Base-by-base conservation (phyloP, 2,113 vertebrate species). In the Aptenodytes patagonicus region DNA sequence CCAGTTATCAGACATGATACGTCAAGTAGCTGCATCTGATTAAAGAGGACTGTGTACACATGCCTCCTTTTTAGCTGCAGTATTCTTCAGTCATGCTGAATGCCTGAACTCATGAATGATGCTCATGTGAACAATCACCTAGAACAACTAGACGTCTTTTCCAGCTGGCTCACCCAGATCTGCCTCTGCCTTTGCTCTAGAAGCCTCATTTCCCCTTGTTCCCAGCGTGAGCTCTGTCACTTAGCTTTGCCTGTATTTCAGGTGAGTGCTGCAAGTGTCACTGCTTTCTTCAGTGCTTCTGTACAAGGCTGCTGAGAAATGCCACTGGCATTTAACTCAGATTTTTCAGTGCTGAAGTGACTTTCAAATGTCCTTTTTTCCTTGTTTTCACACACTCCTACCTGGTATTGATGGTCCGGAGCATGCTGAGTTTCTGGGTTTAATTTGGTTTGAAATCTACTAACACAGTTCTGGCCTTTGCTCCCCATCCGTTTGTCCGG, bases 101-200 rank as follows among this genome's bases (percentile, higher is more conserved):
- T 31, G 36, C 72, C 71, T 76, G 75, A 93, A 92, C 46, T 93
- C 76, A 61, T 19, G 34, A 83, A 51, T 57, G 85, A 92, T 80
- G 62, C 47, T 90, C 22, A 21, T 73, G 58, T 66, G 83, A 95
- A 83, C 89, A 86, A 83, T 36, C 85, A 60, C 10, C 49, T 38
- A 26, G 51, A 92, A 81, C 51, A 92, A 70, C 36, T 31, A 34
- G 58, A 68, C 42, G 17, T 46, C 89, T 88, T 73, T 69, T 70
- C 80, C 86, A 70, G 49, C 46, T 92, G 68, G 58, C 52, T 86
- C 13, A 5, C 16, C 18, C 44, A 73, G 34, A 73, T 66, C 80
- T 89, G 58, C 44, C 57, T 77, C 58, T 61, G 47, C 47, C 47
- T 81, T 87, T 62, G 19, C 40, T 92, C 6, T 1, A 66, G 71